Percentiles rank a stretch among this genome's conserved stretches.
phyloP scores from a whole-genome alignment of 1,140 invertebrate genomes.

The Pararge aegeria region DNA sequence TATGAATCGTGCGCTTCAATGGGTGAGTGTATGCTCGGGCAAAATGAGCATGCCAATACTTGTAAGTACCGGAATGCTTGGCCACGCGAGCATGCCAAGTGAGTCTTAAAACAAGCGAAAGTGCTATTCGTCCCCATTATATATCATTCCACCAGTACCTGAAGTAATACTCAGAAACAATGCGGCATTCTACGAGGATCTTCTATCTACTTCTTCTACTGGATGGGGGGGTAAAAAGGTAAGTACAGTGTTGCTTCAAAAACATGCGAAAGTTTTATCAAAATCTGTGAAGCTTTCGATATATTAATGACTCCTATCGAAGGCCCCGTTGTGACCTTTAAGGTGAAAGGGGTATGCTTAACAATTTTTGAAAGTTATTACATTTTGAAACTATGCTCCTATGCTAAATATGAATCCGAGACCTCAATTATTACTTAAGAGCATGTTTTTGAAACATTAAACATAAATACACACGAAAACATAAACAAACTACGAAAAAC shows the following conservation, averaged over 20 bases:
- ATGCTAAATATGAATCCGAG: too few species aligned
- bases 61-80: too few species aligned
- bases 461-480: background rate
- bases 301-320: too few species aligned
- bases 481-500: conserved; percentile 18
- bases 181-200: conserved; percentile 60
- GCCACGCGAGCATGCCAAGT: background rate
- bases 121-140: conserved; percentile 23
- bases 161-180: conserved; percentile 97
- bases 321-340: too few species aligned
- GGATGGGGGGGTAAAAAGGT: conserved; percentile 21
- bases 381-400: too few species aligned
- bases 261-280: background rate
- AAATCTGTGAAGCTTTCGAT: too few species aligned
- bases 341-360: too few species aligned
- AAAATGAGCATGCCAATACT: too few species aligned
- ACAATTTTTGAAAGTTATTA: too few species aligned
- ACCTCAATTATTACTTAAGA: too few species aligned
- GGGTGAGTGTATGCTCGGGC: too few species aligned
- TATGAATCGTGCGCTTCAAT: too few species aligned
- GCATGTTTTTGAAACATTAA: conserved; percentile 20
- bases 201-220: conserved; percentile 56
- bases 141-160: conserved; percentile 91
- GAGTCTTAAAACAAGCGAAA: conserved; percentile 26
- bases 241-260: conserved; percentile 21